phyloP scores from a whole-genome alignment of 2,113 vertebrate genomes.

The Mobula hypostoma region DNA sequence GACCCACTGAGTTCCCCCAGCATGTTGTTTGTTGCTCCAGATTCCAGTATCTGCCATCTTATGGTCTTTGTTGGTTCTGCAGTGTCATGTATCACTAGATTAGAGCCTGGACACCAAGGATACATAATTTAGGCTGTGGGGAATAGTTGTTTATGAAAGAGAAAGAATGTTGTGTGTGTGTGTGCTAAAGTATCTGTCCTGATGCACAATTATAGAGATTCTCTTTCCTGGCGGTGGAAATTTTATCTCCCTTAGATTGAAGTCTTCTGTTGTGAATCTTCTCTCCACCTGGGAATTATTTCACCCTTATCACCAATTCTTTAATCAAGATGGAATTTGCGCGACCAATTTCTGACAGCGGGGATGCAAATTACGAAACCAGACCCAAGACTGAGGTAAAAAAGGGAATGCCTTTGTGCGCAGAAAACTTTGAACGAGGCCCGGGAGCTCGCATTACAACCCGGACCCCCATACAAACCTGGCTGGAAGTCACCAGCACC shows the following conservation, averaged over 20 bases:
- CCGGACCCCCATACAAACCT: neutral
- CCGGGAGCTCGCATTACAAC: neutral
- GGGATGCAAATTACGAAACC: constrained; percentile 25
- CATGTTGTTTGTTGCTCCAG: too few relatives aligned
- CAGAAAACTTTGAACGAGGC: neutral
- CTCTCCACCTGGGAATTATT: neutral
- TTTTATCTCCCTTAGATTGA: neutral
- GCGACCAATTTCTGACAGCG: neutral
- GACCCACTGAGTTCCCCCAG: too few relatives aligned
- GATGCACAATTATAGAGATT: neutral
- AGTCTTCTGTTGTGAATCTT: constrained; percentile 1
- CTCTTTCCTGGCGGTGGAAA: neutral
- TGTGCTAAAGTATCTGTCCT: neutral
- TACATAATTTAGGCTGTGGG: neutral
- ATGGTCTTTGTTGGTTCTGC: neutral
- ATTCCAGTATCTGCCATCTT: too few relatives aligned
- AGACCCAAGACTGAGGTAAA: neutral
- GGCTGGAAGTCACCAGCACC: neutral
- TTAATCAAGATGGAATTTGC: neutral
- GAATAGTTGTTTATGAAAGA: neutral
- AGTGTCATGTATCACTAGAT: too few relatives aligned
- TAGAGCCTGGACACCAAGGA: neutral
- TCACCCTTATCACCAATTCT: constrained; percentile 3
- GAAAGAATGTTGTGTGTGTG: neutral
- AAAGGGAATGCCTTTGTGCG: constrained; percentile 17